Conservation (phyloP, 2,797 vertebrate genomes). For the Poeciliopsis presidionis region DNA sequence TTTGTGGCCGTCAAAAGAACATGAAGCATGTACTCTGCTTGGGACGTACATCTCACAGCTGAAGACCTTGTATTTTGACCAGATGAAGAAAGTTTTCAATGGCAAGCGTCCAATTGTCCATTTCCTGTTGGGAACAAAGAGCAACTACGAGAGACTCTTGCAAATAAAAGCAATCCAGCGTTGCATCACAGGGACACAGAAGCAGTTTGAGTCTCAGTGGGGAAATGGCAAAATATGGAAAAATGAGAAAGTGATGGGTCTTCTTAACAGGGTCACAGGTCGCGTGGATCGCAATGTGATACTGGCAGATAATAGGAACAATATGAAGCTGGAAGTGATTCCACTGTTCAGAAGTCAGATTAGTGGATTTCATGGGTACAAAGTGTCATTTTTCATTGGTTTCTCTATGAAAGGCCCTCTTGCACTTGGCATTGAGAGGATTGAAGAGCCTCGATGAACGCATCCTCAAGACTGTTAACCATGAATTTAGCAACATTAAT, state of each 20-base stretch:
- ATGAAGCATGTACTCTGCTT: background rate
- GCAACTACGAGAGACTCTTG: constrained; percentile 59
- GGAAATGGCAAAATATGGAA: constrained; percentile 68
- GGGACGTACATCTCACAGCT: constrained; percentile 55
- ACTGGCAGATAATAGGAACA: constrained; percentile 33
- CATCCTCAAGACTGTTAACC: background rate
- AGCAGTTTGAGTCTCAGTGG: constrained; percentile 50
- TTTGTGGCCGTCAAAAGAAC: constrained; percentile 34
- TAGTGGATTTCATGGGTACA: background rate
- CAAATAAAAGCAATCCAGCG: constrained; percentile 42
- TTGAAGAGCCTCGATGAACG: background rate
- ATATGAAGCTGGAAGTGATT: constrained; percentile 51
- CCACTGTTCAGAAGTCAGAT: constrained; percentile 70
- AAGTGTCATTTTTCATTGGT: constrained; percentile 72
- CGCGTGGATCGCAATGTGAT: constrained; percentile 29
- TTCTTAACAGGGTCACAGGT: constrained; percentile 61
- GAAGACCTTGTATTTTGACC: constrained; percentile 37
- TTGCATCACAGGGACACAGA: background rate
- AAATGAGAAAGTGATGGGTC: constrained; percentile 35
- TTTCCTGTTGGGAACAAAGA: constrained; percentile 71
- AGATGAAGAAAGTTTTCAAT: constrained; percentile 62
- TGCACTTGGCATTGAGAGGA: constrained; percentile 64
- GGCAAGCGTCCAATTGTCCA: constrained; percentile 65
- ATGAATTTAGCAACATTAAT: background rate
- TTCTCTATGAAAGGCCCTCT: constrained; percentile 75